Conservation (phyloP, 2,888 invertebrate species). For the Cenopis cana region DNA sequence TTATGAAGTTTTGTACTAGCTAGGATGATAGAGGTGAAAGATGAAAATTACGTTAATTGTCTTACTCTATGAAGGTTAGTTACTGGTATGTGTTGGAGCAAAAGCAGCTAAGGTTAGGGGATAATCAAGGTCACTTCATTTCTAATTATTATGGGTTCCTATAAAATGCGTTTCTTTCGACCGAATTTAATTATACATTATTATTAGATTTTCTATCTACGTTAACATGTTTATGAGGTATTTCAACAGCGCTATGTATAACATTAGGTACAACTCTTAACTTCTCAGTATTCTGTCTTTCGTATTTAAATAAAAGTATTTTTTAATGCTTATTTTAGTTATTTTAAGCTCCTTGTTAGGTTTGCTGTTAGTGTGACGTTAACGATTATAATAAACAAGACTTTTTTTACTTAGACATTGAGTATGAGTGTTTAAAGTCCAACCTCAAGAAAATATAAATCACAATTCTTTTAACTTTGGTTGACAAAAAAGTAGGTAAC, state of each 20-base stretch:
- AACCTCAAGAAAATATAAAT: slow-evolving; percentile 19
- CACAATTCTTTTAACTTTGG: slow-evolving; percentile 13
- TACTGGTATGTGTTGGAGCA: slow-evolving; percentile 69
- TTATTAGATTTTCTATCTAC: slow-evolving; percentile 65
- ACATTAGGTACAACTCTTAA: slow-evolving; percentile 62
- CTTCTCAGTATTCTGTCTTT: slow-evolving; percentile 55
- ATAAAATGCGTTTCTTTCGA: slow-evolving; percentile 69
- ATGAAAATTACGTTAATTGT: slow-evolving; percentile 46
- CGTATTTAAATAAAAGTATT: slow-evolving; percentile 61
- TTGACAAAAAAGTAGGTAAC: slow-evolving; percentile 5
- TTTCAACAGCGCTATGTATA: slow-evolving; percentile 67
- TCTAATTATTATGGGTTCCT: slow-evolving; percentile 77
- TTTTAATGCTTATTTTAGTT: slow-evolving; percentile 69
- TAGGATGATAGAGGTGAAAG: slow-evolving; percentile 44
- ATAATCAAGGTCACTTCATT: slow-evolving; percentile 84
- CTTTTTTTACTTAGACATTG: not conserved
- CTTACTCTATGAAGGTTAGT: slow-evolving; percentile 57
- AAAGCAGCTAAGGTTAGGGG: slow-evolving; percentile 79
- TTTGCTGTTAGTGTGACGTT: slow-evolving; percentile 48
- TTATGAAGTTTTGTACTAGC: slow-evolving; percentile 44
- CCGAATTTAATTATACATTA: slow-evolving; percentile 58
- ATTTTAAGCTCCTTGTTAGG: slow-evolving; percentile 76
- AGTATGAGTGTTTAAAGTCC: not conserved
- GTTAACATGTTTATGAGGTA: slow-evolving; percentile 69
- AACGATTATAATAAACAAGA: slow-evolving; percentile 43